Base-by-base conservation (phyloP, 2,113 vertebrate genomes). In the Calypte anna region DNA sequence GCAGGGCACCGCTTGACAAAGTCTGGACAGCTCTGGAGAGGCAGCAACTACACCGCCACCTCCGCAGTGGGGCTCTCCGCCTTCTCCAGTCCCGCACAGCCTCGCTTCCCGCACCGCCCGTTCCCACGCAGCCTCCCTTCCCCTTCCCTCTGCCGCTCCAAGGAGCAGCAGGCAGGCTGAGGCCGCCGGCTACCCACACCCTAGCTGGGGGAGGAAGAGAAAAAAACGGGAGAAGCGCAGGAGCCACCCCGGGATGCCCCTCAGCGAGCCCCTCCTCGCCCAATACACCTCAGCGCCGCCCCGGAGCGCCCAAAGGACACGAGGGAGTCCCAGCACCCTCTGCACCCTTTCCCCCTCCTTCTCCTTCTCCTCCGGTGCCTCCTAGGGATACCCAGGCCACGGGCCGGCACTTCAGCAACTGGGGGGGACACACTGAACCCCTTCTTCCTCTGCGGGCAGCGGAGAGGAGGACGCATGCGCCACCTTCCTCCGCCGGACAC, bases 361-460 rank as follows among this genome's bases (percentile, higher is more conserved):
- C 51, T 27, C 53, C 53, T 28, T 25, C 20, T 12, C 12, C 2
- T 4, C 43, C 13, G 17, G 44, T 9, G 16, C 63, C 18, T 15
- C 30, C 50, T 17, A 33, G 33, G 33, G 33, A 24, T 4, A 15
- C 19, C 31, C 30, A 7, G 13, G 25, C 13, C 57, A 10, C 30
- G 1, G 2, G 10, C 27, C 20, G 4, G 6, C 20, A 1, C 48
- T 3, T 1, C 24, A 19, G 46, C 17, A 18, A 17, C 46, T 40
- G 38, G 38, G 38, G 38, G 38, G 38, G 38, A 40, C 33, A 40
- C 38, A 40, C 38, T 40, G 38, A 40, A 40, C 38, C 38, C 9
- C 11, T 2, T 36, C 23, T 40, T 40, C 22, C 18, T 7, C 50
- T 10, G 31, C 50, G 18, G 48, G 12, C 54, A 10, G 6, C 24